Evolutionary conservation across 2,888 invertebrate genomes (phyloP), one percentile per base, ranked within the genome.

Genomic region (Diarsia dahlii): DNA sequence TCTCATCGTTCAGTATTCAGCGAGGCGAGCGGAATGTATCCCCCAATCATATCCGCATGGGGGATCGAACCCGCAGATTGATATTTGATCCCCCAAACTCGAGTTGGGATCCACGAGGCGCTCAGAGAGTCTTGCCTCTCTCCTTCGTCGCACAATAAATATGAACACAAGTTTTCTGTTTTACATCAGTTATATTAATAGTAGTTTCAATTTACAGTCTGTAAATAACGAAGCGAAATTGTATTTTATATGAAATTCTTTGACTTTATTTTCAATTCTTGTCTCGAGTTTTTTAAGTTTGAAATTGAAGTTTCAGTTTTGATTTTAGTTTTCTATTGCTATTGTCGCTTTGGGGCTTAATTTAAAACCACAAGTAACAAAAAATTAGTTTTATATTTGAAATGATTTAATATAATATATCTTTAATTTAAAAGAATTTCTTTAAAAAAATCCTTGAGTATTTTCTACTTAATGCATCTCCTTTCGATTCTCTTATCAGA

Each of bases 21-120:
- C 65, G 86, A 82, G 74, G 87, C 87, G 87, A 69, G 74, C 78
- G 84, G 78, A 81, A 88, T 87, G 84, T 86, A 86, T 88, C 82
- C 79, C 88, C 83, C 89, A 87, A 88, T 87, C 87, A 87, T 88
- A 84, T 84, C 81, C 85, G 91, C 92, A 92, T 90, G 92, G 92
- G 91, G 92, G 89, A 91, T 90, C 91, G 90, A 89, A 90, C 88
- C 88, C 91, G 90, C 89, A 94, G 95, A 95, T 96, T 96, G 96
- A 95, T 95, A 95, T 96, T 95, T 95, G 95, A 96, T 96, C 95
- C 95, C 90, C 90, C 89, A 84, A 80, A 87, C 90, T 92, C 91
- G 84, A 89, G 89, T 85, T 85, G 88, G 85, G 85, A 84, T 84
- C 79, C 75, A 82, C 60, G 69, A 78, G 71, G 74, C 78, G 71